Evolutionary conservation across 1,140 invertebrate species (phyloP).

Genomic region (Tetramorium parvispinum): DNA sequence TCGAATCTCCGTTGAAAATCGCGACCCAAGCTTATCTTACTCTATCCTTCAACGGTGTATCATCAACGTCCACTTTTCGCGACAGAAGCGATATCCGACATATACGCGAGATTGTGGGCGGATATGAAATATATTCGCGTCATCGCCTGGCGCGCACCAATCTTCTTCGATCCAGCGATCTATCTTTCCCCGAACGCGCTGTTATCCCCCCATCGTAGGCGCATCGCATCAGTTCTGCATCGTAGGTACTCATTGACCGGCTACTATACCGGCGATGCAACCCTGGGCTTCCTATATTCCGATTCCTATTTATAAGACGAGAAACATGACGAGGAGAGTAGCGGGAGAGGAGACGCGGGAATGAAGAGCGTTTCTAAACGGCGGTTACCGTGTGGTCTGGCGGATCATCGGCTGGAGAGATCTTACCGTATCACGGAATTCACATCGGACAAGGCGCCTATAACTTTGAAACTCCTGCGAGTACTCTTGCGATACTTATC

Average conservation of each 20-base stretch:
- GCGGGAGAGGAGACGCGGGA: constrained; percentile 8
- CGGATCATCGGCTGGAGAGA: constrained; percentile 49
- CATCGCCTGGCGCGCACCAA: constrained; percentile 11
- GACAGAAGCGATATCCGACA: constrained; percentile 49
- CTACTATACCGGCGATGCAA: constrained; percentile 43
- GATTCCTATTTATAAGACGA: constrained; percentile 42
- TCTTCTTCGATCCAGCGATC: constrained; percentile 32
- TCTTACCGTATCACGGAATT: constrained; percentile 48
- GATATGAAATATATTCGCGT: constrained; percentile 38
- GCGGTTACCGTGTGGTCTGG: constrained; percentile 29
- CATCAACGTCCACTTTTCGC: constrained; percentile 51
- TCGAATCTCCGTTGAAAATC: constrained; percentile 3
- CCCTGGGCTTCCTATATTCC: constrained; percentile 48
- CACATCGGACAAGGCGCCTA: constrained; percentile 28
- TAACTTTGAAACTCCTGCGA: constrained; percentile 20
- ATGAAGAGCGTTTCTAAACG: constrained; percentile 48
- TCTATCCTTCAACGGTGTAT: constrained; percentile 9
- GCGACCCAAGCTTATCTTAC: not conserved
- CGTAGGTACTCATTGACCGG: constrained; percentile 33
- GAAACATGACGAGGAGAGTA: not conserved
- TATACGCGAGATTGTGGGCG: constrained; percentile 47
- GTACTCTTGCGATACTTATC: constrained; percentile 38
- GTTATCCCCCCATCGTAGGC: constrained; percentile 23
- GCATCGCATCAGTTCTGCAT: constrained; percentile 12
- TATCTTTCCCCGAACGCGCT: constrained; percentile 23